phyloP scores from a whole-genome alignment of 92 coral and sea anemone species.

The Porites divaricata region DNA sequence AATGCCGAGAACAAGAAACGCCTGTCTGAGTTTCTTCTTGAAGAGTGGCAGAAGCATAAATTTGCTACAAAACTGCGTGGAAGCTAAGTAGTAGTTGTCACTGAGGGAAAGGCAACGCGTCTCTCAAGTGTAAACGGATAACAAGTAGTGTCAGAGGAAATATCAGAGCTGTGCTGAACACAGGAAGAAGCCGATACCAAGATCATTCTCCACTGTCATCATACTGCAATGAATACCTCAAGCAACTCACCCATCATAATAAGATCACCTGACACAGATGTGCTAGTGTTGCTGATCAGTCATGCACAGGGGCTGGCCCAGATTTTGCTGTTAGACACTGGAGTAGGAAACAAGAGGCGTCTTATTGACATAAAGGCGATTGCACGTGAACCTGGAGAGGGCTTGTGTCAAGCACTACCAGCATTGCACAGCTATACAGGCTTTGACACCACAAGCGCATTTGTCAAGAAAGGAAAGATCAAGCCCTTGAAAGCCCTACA shows the following conservation, averaged over 20 bases:
- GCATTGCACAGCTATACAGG: background rate
- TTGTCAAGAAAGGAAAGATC: background rate
- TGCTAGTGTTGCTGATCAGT: background rate
- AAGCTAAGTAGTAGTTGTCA: too few relatives aligned
- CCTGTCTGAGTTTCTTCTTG: too few relatives aligned
- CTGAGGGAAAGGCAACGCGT: too few relatives aligned
- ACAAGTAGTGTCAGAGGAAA: background rate
- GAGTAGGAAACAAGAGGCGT: background rate
- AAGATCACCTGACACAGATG: conserved; percentile 11
- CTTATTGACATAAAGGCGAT: background rate
- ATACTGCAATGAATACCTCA: background rate
- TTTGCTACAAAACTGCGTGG: too few relatives aligned
- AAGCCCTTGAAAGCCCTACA: background rate
- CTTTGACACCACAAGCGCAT: background rate
- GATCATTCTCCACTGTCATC: background rate
- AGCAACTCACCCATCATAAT: conserved; percentile 1
- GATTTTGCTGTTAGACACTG: background rate
- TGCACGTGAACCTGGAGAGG: background rate
- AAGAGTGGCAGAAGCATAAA: too few relatives aligned
- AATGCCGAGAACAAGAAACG: too few relatives aligned
- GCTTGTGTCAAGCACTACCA: conserved; percentile 1
- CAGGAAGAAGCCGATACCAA: conserved; percentile 19
- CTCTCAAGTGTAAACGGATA: too few relatives aligned
- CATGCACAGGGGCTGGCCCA: background rate
- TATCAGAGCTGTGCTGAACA: background rate